Base-by-base conservation (phyloP, 2,797 vertebrate species). In the Odontamblyopus lacepedii region DNA sequence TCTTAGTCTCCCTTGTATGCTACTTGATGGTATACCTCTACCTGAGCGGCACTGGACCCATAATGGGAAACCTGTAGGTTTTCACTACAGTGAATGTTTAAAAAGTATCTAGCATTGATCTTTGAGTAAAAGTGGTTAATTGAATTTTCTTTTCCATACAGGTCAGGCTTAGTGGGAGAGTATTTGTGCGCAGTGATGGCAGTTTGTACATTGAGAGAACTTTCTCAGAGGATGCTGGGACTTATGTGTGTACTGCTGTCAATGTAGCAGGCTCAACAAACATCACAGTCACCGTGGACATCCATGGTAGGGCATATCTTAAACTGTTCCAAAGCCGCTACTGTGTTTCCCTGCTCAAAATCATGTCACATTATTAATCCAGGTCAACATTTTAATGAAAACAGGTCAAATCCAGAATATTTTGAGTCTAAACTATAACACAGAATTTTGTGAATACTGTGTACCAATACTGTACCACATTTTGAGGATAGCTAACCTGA, bases 41-140 rank as follows among this genome's bases (percentile, higher is more conserved):
- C 96, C 97, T 0, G 93, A 94, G 7, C 93, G 95, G 71, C 92
- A 73, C 82, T 99, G 97, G 97, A 90, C 94, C 53, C 93, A 90
- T 79, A 93, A 95, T 0, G 94, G 94, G 74, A 90, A 82, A 71
- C 89, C 72, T 8, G 97, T 99, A 92, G 95, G 95, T 59, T 16
- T 71, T 64, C 26, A 7, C 32, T n/a, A 5, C 44, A 29, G 53
- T 65, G 23, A 38, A 71, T 57, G 55, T 3, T 61, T 3, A 30
- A 59, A 48, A 56, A 35, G 55, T 19, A 1, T 65, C 27, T 30
- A 2, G 62, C n/a, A 60, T 15, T 0, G 16, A 6, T 60, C 6
- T 60, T 18, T 2, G 5, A n/a, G 57, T 70, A 13, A n/a, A 35
- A 60, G 1, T 56, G 7, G 19, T n/a, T 75, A 53, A 0, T 3